Conservation (phyloP, 2,797 vertebrate genomes). For the Sebastes melanostomus region DNA sequence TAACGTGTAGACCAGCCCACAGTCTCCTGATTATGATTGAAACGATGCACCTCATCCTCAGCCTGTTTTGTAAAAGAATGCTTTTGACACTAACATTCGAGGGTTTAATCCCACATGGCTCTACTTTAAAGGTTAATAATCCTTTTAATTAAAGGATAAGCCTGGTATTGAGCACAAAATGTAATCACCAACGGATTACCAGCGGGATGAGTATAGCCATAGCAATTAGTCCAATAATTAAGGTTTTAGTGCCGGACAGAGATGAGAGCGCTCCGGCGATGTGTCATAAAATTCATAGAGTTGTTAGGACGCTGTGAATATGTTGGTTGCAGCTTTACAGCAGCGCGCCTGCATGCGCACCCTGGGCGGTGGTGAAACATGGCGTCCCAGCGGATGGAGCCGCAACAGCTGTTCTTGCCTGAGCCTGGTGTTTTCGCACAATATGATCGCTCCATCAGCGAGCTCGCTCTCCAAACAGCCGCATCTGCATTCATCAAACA, state of each 20-base stretch:
- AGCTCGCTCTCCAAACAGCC: conserved; percentile 83
- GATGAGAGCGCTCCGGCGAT: conserved; percentile 93
- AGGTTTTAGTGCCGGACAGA: conserved; percentile 96
- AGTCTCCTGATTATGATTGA: conserved; percentile 70
- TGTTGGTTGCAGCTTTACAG: conserved; percentile 90
- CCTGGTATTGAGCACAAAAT: conserved; percentile 92
- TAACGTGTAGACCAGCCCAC: conserved; percentile 43
- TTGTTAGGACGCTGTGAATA: conserved; percentile 88
- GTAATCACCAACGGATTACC: conserved; percentile 97
- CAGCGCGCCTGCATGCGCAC: conserved; percentile 84
- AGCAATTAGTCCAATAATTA: conserved; percentile 99
- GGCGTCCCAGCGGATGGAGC: conserved; percentile 90
- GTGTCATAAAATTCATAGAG: conserved; percentile 96
- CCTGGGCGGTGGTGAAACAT: conserved; percentile 91
- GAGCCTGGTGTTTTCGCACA: conserved; percentile 91
- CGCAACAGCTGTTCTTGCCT: conserved; percentile 96
- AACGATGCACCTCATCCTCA: conserved; percentile 56
- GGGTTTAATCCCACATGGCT: conserved; percentile 86
- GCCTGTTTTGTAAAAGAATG: conserved; percentile 54
- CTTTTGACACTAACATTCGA: conserved; percentile 81
- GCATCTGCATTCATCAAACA: conserved; percentile 97
- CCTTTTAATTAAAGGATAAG: conserved; percentile 98
- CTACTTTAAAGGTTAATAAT: conserved; percentile 95
- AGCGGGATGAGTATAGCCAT: conserved; percentile 93
- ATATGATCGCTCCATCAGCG: conserved; percentile 99